phyloP scores from a whole-genome alignment of 1,140 invertebrate genomes.

The Bombus haemorrhoidalis region DNA sequence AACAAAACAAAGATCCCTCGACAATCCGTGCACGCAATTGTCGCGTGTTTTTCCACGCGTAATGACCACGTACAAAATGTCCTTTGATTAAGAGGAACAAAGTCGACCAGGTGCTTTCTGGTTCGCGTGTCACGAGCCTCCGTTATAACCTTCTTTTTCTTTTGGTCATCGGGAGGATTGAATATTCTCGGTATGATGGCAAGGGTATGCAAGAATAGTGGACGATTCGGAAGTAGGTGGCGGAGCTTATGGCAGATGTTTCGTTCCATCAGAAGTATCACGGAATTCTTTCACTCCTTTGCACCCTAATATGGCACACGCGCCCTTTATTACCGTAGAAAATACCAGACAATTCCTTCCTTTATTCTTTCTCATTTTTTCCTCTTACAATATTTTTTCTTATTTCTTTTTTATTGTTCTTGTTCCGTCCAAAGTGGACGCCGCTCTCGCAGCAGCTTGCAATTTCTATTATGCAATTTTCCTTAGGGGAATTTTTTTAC shows the following conservation, averaged over 20 bases:
- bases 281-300: conserved; percentile 9
- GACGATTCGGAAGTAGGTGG: conserved; percentile 44
- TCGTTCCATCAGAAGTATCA: conserved; percentile 16
- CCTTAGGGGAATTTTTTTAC: background rate
- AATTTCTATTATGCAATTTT: conserved; percentile 2
- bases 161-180: conserved; percentile 47
- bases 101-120: conserved; percentile 22
- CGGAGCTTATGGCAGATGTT: conserved; percentile 28
- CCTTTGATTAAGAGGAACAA: background rate
- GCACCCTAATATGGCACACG: background rate
- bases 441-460: conserved; percentile 11
- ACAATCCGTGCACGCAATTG: background rate
- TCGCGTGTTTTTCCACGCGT: conserved; percentile 7
- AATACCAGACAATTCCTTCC: background rate
- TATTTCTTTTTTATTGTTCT: background rate
- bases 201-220: background rate
- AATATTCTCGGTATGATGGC: conserved; percentile 29
- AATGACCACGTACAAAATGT: background rate
- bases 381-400: background rate
- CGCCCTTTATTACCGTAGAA: conserved; percentile 29
- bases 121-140: conserved; percentile 52
- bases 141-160: conserved; percentile 37
- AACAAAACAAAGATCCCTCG: background rate
- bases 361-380: background rate
- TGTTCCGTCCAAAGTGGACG: background rate